These are phyloP conservation scores for Pectinophora gossypiella DNA, from an alignment of 1,140 invertebrate species.

Conservation along the genomic window DNA sequence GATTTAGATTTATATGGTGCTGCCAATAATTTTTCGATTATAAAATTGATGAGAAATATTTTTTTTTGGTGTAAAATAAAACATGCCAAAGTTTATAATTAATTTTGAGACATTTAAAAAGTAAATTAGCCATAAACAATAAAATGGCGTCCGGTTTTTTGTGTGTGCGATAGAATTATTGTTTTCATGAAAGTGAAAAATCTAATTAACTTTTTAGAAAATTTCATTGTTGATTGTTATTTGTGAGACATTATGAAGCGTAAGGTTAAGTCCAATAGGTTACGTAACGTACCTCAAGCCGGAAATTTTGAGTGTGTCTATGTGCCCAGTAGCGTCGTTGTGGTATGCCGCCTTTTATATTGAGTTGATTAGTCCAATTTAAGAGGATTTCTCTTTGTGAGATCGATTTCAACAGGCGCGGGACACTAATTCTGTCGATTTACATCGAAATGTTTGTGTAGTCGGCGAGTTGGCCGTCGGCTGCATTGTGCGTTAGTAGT, in stretches of 20 bases:
- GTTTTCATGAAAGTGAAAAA: conserved; percentile 51
- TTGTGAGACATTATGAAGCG: conserved; percentile 23
- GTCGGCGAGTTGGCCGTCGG: conserved; percentile 48
- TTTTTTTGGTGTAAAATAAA: too few relatives aligned
- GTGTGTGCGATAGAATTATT: conserved; percentile 70
- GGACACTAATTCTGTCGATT: conserved; percentile 2
- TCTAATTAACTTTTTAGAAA: conserved; percentile 26
- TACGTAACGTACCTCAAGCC: conserved; percentile 17
- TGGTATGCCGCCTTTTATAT: conserved; percentile 63
- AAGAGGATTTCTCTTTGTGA: conserved; percentile 14
- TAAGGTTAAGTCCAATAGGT: conserved; percentile 14
- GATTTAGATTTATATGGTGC: too few relatives aligned
- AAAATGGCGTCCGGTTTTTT: conserved; percentile 76
- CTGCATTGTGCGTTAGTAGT: conserved; percentile 64
- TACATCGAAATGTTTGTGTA: conserved; percentile 7
- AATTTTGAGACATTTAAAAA: conserved; percentile 35
- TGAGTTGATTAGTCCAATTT: conserved; percentile 50
- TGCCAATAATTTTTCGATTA: too few relatives aligned
- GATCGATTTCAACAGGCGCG: not conserved
- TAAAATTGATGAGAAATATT: too few relatives aligned
- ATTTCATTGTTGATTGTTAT: conserved; percentile 18
- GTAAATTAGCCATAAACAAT: conserved; percentile 68
- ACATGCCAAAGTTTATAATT: too few relatives aligned
- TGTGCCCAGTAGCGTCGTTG: conserved; percentile 57
- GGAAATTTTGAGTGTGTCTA: conserved; percentile 55